phyloP scores from a whole-genome alignment of 2,797 vertebrate species.

The Paratrypauchen microcephalus region DNA sequence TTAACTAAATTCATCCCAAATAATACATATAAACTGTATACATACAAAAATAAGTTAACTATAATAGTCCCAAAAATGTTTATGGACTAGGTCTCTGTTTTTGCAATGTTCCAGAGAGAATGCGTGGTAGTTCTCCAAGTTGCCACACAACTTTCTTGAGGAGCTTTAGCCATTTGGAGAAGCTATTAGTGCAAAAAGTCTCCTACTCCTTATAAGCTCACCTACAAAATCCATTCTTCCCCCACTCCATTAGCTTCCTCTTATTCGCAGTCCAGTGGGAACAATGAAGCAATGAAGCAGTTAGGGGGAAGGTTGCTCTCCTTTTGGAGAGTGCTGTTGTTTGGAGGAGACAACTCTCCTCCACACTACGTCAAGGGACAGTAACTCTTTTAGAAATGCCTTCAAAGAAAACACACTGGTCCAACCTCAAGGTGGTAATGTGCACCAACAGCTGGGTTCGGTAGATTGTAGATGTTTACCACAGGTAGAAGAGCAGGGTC shows the following conservation, averaged over 20 bases:
- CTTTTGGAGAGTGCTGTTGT: slow-evolving; percentile 41
- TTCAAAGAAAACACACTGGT: slow-evolving; percentile 92
- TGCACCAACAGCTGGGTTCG: slow-evolving; percentile 79
- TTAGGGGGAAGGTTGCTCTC: slow-evolving; percentile 40
- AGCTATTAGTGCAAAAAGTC: slow-evolving; percentile 77
- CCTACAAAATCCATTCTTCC: slow-evolving; percentile 29
- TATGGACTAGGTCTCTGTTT: slow-evolving; percentile 61
- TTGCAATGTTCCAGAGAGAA: slow-evolving; percentile 71
- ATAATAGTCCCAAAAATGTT: slow-evolving; percentile 59
- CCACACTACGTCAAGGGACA: slow-evolving; percentile 40
- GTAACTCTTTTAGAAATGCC: slow-evolving; percentile 26
- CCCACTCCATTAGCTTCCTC: slow-evolving; percentile 48
- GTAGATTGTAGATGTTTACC: slow-evolving; percentile 86
- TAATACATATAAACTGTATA: slow-evolving; percentile 70
- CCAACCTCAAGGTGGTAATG: slow-evolving; percentile 95
- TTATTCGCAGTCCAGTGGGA: slow-evolving; percentile 75
- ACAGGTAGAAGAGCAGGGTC: slow-evolving; percentile 92
- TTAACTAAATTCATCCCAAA: slow-evolving; percentile 63
- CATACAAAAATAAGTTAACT: slow-evolving; percentile 80
- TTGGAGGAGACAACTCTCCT: slow-evolving; percentile 45
- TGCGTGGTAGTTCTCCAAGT: slow-evolving; percentile 61
- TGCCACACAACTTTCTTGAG: slow-evolving; percentile 56
- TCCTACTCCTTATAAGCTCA: slow-evolving; percentile 56
- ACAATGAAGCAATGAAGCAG: slow-evolving; percentile 50
- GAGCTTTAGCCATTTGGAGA: slow-evolving; percentile 60